Base-by-base conservation (phyloP, 2,113 vertebrate species). In the Coracopsis vasa region DNA sequence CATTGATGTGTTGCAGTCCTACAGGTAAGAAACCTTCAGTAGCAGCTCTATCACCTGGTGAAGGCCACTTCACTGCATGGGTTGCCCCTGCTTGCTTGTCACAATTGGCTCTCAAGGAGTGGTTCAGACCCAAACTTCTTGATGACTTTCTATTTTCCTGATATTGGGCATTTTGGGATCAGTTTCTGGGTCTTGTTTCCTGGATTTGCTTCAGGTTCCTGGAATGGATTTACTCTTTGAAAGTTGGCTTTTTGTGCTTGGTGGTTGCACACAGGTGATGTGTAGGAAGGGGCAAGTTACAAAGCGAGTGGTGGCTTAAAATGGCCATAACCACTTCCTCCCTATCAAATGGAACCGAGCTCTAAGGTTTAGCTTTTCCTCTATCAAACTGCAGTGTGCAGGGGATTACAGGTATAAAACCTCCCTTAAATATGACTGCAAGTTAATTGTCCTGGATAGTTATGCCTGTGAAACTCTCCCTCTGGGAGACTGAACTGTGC, bases 1-100 rank as follows among this genome's bases (percentile, higher is more conserved):
- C 97, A 99, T 99, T 14, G 99, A 99, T 58, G 98, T 99, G 47
- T 95, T 99, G 16, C 99, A 99, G 97, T 99, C 99, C 10, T 99
- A 99, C 97, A 98, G 99, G 99, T 99, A 39, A 91, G 94, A 9
- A 50, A 6, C 15, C 0, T 13, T 16, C 7, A 0, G 1, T 2
- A 14, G 6, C 23, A 19, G 16, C 45, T 33, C 3, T 17, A 13
- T 27, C 2, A 24, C 21, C 7, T 11, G 7, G 20, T 16, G 61
- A 13, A 42, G 28, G 5, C 7, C 16, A 2, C 27, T 27, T 71
- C 2, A 11, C 45, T 35, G 17, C 70, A 3, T 11, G 13, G 24
- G 6, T 25, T 53, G 44, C 24, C 24, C 31, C 35, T 20, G 10
- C 8, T 42, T 19, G 17, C 3, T n/a, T 24, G 18, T 60, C 44